These are phyloP conservation scores for Engystomops pustulosus DNA, from an alignment of 2,113 vertebrate species.

Conservation along the genomic window DNA sequence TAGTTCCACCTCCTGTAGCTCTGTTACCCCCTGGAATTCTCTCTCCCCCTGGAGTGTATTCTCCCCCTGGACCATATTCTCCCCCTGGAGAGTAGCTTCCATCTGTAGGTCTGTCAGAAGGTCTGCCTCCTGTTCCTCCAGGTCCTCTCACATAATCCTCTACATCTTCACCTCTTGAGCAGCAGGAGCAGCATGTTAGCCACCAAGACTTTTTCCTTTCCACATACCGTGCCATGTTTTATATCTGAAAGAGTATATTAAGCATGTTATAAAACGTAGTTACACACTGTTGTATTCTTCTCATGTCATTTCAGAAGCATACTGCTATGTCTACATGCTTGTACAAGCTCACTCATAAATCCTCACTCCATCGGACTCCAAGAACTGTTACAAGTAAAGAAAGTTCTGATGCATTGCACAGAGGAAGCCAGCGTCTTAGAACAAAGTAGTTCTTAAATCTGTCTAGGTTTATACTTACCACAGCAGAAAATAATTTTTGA, in stretches of 20 bases:
- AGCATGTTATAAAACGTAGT: neutral
- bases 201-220: slow-evolving; percentile 56
- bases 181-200: slow-evolving; percentile 42
- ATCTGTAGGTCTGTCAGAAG: neutral
- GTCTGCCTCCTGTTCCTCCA: neutral
- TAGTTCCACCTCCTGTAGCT: no score
- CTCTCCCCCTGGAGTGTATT: neutral
- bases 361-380: neutral
- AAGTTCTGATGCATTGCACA: neutral
- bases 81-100: neutral
- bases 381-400: no score
- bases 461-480: neutral
- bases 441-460: neutral
- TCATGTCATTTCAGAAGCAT: no score
- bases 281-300: neutral
- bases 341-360: slow-evolving; percentile 11
- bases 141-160: neutral
- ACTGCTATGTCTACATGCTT: neutral
- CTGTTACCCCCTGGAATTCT: neutral
- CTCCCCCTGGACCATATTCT: neutral
- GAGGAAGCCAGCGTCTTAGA: neutral
- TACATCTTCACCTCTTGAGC: slow-evolving; percentile 28
- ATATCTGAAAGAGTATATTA: neutral
- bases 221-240: slow-evolving; percentile 22
- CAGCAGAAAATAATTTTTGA: neutral